Evolutionary conservation across 2,888 invertebrate genomes (phyloP).

Genomic region (Craniophora ligustri): DNA sequence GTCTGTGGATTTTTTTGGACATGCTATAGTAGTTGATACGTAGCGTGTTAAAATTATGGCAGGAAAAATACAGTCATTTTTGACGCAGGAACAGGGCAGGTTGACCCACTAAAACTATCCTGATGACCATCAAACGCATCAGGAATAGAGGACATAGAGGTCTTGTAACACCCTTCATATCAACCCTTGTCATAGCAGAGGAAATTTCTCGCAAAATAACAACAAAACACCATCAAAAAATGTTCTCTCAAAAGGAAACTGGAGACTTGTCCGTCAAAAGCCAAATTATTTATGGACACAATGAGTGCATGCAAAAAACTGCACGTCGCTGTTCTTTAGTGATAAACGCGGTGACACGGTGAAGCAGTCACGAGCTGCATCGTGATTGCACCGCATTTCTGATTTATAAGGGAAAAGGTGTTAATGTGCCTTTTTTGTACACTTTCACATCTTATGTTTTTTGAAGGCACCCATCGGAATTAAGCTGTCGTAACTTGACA

Average conservation of each 20-base stretch:
- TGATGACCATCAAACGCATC: neutral
- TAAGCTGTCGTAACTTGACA: neutral
- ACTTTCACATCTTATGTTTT: slow-evolving; percentile 1
- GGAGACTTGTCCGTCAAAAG: slow-evolving; percentile 5
- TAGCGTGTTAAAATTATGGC: too few species aligned
- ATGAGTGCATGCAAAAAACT: slow-evolving; percentile 65
- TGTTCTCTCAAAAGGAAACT: too few species aligned
- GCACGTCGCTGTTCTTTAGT: slow-evolving; percentile 65
- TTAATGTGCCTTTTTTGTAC: neutral
- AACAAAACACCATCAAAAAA: neutral
- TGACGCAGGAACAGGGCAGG: too few species aligned
- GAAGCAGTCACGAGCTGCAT: slow-evolving; percentile 59
- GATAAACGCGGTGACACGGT: slow-evolving; percentile 78
- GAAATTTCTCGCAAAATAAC: too few species aligned
- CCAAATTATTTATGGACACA: slow-evolving; percentile 33
- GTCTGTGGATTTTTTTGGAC: too few species aligned
- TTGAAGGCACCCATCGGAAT: neutral
- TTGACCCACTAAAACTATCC: neutral
- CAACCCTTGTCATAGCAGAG: too few species aligned
- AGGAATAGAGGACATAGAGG: too few species aligned
- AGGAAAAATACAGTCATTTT: too few species aligned
- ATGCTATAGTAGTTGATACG: too few species aligned
- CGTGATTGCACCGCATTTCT: slow-evolving; percentile 41
- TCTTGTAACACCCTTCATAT: too few species aligned
- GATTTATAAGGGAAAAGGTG: slow-evolving; percentile 29